A percentile compares a stretch with the other conserved stretches of the same genome.
Conservation (phyloP, 2,888 invertebrate genomes). For the Lobophora halterata region DNA sequence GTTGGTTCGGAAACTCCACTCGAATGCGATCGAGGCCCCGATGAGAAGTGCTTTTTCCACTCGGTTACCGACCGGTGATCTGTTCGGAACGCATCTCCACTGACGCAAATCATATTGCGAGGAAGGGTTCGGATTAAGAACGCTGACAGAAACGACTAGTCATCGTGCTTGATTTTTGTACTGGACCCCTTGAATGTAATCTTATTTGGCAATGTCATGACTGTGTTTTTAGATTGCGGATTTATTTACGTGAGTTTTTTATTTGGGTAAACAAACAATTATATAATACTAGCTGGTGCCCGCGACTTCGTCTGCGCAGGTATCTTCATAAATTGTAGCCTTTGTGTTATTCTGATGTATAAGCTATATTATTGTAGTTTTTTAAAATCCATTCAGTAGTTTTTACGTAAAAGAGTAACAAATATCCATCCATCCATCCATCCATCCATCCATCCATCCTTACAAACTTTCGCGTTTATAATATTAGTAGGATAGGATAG, state of each 20-base stretch:
- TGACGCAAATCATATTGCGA: conserved; percentile 80
- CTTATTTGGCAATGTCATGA: conserved; percentile 35
- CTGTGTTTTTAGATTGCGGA: conserved; percentile 32
- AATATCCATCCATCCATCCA: no score
- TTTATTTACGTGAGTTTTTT: no score
- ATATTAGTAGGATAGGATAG: no score
- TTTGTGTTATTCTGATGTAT: no score
- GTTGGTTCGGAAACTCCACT: conserved; percentile 39
- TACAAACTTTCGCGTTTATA: no score
- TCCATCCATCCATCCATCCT: no score
- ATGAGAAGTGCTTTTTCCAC: conserved; percentile 79
- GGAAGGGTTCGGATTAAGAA: conserved; percentile 74
- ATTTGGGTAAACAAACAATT: no score
- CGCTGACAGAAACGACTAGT: conserved; percentile 58
- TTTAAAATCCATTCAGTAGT: no score
- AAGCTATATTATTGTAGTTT: no score
- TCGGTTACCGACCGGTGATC: conserved; percentile 79
- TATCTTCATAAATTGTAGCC: no score
- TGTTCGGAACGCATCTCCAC: conserved; percentile 76
- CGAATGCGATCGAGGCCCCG: conserved; percentile 54
- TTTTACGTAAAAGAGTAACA: conserved; percentile 27
- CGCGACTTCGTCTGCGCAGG: no score
- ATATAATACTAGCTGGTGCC: no score
- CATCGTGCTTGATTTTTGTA: conserved; percentile 71
- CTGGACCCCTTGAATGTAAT: conserved; percentile 34